A percentile compares a stretch with the other conserved stretches of the same genome.
Conservation (phyloP, 2,113 vertebrate genomes). For the Sakesphorus luctuosus region DNA sequence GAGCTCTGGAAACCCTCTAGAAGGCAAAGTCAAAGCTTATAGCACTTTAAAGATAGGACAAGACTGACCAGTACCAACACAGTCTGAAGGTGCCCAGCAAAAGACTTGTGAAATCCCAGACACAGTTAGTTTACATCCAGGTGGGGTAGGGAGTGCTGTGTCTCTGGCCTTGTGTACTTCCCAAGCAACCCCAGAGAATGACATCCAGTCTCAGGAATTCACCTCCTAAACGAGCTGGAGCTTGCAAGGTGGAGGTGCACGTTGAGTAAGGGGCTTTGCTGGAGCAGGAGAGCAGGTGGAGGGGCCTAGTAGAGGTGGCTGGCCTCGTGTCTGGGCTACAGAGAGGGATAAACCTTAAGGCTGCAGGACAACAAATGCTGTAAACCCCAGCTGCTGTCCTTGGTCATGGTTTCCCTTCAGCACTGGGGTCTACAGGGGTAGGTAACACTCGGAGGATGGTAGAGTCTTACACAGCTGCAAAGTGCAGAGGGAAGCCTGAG, state of each 20-base stretch:
- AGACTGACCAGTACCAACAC: not conserved
- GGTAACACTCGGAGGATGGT: not conserved
- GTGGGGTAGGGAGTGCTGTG: not conserved
- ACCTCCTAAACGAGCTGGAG: not conserved
- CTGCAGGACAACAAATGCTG: fast-evolving
- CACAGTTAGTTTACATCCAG: not conserved
- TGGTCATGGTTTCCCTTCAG: not conserved
- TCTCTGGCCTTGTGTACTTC: not conserved
- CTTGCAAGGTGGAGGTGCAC: not conserved
- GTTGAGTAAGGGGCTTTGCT: not conserved
- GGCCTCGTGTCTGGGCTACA: fast-evolving
- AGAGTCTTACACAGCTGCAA: not conserved
- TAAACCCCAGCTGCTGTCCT: not conserved
- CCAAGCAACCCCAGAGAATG: fast-evolving
- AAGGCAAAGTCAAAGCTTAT: not conserved
- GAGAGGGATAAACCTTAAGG: fast-evolving
- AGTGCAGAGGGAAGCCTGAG: not conserved
- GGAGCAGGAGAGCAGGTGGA: not conserved
- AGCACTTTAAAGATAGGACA: not conserved
- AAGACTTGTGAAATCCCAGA: not conserved
- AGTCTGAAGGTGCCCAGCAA: not conserved
- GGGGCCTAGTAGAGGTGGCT: not conserved
- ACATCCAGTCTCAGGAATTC: not conserved
- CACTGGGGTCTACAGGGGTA: not conserved
- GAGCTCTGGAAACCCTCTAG: not conserved